Evolutionary conservation across 2,797 vertebrate species (phyloP), one percentile per base, ranked within the genome.

Genomic region (Rhinoraja longicauda): DNA sequence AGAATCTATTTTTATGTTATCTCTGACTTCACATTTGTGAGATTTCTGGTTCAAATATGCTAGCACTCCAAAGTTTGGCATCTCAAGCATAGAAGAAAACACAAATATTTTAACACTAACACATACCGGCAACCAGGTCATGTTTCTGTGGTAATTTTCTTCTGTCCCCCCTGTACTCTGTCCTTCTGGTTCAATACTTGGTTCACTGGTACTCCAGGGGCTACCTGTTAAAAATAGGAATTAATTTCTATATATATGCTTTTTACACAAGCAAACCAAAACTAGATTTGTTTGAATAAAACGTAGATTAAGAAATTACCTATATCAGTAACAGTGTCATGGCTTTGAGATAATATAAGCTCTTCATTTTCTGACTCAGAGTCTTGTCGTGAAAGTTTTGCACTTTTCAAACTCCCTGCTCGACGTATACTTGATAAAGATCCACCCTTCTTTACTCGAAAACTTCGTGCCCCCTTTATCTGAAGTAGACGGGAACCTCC

Each of bases 341-440:
- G 97, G 97, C 99, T 99, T 96, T 99, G 98, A 93, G 98, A 99
- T 95, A 99, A 97, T 96, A 98, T 96, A 93, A 98, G 98, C 93
- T 99, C 98, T 93, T 99, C 99, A 95, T 99, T 99, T 96, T 99
- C 99, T 36, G 99, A 99, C 97, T 98, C 98, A 0, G 99, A 99
- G 96, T 99, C 99, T 96, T 99, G 99, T 94, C 99, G 97, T 94
- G 98, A 98, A 96, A 99, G 95, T 96, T 99, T 99, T 96, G 98
- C 99, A 97, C 99, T 99, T 96, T 99, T 99, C 95, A 99, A 97
- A 96, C 99, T 99, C 94, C 99, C 98, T 70, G 99, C 98, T 93
- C 98, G 97, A 94, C 98, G 98, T 94, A 99, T 98, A 94, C 98
- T 99, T 32, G 99, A 99, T 96, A 99, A 96, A 64, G 98, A 99